Evolutionary conservation across 2,888 invertebrate genomes (phyloP), one percentile per base, ranked within the genome.

Genomic region (Campoletis raptor): DNA sequence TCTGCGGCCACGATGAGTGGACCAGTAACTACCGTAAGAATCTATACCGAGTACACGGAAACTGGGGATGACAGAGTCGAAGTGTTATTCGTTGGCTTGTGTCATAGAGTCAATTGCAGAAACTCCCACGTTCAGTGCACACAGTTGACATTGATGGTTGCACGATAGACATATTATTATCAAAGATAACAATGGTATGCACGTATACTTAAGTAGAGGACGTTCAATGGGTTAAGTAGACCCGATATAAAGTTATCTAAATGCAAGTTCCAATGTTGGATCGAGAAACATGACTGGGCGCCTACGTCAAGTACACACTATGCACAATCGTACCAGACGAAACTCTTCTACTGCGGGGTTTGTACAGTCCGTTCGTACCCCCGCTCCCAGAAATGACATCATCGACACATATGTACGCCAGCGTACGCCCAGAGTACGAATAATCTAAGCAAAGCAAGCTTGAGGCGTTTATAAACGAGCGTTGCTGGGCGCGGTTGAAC

Each of bases 391-490:
- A 37, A 82, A 85, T 87, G 84, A 85, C 80, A 87, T 87, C 87
- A 85, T 81, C 85, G 79, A 70, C 80, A 36, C 61, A 61, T 48
- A 69, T 52, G 67, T 48, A 21, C 67, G 64, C 66, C 45, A 30
- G 67, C 10, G 6, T 61, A 15, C 73, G 83, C 42, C 36, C 48
- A 45, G 77, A 73, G 81, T 69, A 52, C 77, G 78, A 76, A 81
- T 82, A 80, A 85, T 85, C 85, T 70, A 82, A 87, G 82, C 57
- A 82, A 85, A 82, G 52, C 72, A 67, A 70, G 67, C 87, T 76
- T 21, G 79, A 57, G 67, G 70, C 82, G 76, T 82, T 82, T 82
- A 87, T 74, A 84, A 84, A 66, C 69, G 69, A 69, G 69, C 78
- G 84, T 79, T 82, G 79, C 48, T 70, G 48, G 81, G 84, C 81